Conservation (phyloP, 2,797 vertebrate genomes). For the Diceros bicornis region DNA sequence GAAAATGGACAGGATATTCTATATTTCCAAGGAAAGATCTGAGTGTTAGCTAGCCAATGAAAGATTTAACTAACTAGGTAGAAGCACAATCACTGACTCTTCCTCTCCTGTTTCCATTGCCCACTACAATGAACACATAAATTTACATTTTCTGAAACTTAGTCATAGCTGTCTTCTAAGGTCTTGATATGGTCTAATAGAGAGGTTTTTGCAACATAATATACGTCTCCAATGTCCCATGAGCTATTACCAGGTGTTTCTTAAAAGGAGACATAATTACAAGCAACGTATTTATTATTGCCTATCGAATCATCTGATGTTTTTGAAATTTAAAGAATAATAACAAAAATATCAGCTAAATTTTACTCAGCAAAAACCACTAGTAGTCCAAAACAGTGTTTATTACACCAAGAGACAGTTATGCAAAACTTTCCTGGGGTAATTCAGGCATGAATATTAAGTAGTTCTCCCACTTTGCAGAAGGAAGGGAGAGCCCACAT, state of each 20-base stretch:
- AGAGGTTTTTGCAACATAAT: neutral
- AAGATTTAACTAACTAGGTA: neutral
- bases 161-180: neutral
- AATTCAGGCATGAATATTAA: neutral
- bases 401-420: neutral
- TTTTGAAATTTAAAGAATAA: constrained; percentile 22
- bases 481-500: neutral
- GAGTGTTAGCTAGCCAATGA: neutral
- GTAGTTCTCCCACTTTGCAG: neutral
- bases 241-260: neutral
- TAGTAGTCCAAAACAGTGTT: neutral
- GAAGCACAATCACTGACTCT: neutral
- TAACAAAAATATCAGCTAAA: constrained; percentile 6
- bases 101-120: neutral
- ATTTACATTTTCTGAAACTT: neutral
- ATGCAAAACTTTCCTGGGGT: neutral
- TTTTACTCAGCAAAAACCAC: neutral
- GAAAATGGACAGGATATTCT: neutral
- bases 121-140: neutral
- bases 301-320: neutral
- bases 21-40: neutral
- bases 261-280: neutral
- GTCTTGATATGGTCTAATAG: neutral
- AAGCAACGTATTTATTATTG: neutral
- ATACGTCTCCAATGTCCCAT: neutral